Evolutionary conservation across 1,140 invertebrate species (phyloP).

Genomic region (Galendromus occidentalis): DNA sequence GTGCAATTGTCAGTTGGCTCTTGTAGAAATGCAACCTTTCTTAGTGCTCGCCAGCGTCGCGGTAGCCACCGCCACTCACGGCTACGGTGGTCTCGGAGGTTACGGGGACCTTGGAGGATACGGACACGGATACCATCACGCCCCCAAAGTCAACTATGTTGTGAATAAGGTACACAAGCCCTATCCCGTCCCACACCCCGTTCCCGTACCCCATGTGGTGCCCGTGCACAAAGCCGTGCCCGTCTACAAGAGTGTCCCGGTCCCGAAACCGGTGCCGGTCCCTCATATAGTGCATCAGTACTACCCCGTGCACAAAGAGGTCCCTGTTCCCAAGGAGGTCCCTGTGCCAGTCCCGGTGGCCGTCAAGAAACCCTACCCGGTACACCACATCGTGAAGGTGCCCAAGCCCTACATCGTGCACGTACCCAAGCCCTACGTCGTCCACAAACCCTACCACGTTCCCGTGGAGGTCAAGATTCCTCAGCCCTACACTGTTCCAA

Average conservation of each 20-base stretch:
- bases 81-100: background rate
- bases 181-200: background rate
- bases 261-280: background rate
- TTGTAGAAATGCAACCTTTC: background rate
- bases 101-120: background rate
- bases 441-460: background rate
- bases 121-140: background rate
- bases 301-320: slow-evolving; percentile 4
- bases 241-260: slow-evolving; percentile 2
- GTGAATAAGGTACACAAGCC: slow-evolving; percentile 5
- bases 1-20: too few relatives aligned
- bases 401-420: slow-evolving; percentile 4
- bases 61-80: background rate
- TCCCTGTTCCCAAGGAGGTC: background rate
- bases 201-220: background rate
- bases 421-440: slow-evolving; percentile 1
- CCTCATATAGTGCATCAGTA: slow-evolving; percentile 3
- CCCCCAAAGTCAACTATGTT: slow-evolving; percentile 3
- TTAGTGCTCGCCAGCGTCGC: background rate
- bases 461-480: background rate
- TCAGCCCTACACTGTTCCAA: background rate
- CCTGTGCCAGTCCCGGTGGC: background rate
- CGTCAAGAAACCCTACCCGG: slow-evolving; percentile 4
- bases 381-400: background rate
- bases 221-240: slow-evolving; percentile 8